Evolutionary conservation across 2,797 vertebrate genomes (phyloP).

Genomic region (Tangara arthus): DNA sequence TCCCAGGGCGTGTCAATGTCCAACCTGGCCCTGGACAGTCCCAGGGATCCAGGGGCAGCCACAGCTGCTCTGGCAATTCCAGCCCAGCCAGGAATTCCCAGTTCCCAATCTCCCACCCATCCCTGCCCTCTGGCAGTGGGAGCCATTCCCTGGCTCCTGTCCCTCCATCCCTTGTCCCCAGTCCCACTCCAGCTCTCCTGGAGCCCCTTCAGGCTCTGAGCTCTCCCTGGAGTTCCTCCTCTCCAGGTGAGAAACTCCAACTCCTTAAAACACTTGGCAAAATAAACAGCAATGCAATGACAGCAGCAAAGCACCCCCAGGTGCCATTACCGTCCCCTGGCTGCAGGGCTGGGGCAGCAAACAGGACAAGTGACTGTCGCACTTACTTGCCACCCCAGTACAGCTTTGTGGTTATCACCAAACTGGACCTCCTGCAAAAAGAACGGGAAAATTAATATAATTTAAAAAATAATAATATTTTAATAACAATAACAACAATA

Average conservation of each 20-base stretch:
- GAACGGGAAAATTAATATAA: not conserved
- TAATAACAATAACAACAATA: not conserved
- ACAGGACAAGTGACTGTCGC: not conserved
- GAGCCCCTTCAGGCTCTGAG: not conserved
- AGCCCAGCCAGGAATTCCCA: not conserved
- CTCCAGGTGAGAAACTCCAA: rapidly evolving
- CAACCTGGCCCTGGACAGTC: too few species aligned
- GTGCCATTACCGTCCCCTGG: rapidly evolving
- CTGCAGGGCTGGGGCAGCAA: not conserved
- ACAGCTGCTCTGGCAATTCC: not conserved
- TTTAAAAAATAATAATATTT: not conserved
- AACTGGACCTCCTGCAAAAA: constrained; percentile 86
- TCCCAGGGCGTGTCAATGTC: too few species aligned
- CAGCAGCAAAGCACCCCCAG: rapidly evolving
- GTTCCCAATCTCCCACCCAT: rapidly evolving
- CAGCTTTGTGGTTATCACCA: constrained; percentile 97
- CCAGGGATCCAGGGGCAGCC: too few species aligned
- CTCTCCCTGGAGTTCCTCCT: not conserved
- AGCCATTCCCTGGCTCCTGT: not conserved
- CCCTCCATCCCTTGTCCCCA: not conserved
- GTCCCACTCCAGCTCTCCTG: not conserved
- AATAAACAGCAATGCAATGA: rapidly evolving
- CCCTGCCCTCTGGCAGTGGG: not conserved
- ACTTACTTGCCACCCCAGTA: constrained; percentile 99
- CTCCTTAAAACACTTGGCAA: not conserved